Base-by-base conservation (phyloP, 2,888 invertebrate species). In the Allolobophora icterica region DNA sequence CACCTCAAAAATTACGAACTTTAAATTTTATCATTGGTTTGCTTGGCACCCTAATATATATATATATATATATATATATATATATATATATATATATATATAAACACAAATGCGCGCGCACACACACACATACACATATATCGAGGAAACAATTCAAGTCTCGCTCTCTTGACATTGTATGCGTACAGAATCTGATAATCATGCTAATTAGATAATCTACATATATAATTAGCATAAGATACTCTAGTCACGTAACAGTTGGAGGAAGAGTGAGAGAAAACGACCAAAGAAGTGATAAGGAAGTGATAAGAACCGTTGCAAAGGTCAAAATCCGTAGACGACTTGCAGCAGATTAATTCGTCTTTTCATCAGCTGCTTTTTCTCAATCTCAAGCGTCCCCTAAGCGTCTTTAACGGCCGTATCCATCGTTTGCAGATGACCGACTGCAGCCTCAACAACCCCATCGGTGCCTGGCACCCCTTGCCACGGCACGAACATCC, bases 291-390 rank as follows among this genome's bases (percentile, higher is more conserved):
- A n/a, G n/a, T n/a, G n/a, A n/a, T n/a, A n/a, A 52, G 71, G 4
- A 71, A n/a, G 30, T 71, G 71, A 71, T n/a, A 71, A 71, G 71
- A 71, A 71, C 6, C 30, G n/a, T 17, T 8, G 8, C 71, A 71
- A 71, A 71, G 71, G 30, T 71, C n/a, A n/a, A 71, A 30, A n/a
- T 1, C n/a, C 17, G n/a, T 8, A 0, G n/a, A 71, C 71, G 30
- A n/a, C n/a, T 71, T 71, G 3, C n/a, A n/a, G 30, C 71, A 71
- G 71, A 30, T 71, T 71, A 71, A 71, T 71, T 71, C n/a, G n/a
- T n/a, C 71, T 8, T n/a, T 71, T 71, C 71, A 71, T 71, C 71
- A 71, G 71, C 71, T 71, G 71, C 71, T 71, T 71, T n/a, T 71
- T 71, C 71, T n/a, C 71, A 71, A 71, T 71, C 71, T 71, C 71